phyloP scores from a whole-genome alignment of 1,140 invertebrate species.

The Conus ventricosus region DNA sequence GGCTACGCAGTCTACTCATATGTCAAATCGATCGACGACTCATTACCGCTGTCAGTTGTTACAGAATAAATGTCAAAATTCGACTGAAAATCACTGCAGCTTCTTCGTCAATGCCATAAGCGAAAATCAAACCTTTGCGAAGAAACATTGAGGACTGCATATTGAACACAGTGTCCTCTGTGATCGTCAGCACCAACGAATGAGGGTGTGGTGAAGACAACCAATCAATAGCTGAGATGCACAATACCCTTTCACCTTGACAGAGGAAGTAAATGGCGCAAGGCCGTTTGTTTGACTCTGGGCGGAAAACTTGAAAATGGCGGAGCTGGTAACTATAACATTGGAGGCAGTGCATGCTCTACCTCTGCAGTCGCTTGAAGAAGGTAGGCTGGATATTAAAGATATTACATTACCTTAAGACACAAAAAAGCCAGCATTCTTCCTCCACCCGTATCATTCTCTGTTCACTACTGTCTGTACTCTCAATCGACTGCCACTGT shows the following conservation, averaged over 20 bases:
- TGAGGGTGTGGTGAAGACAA: conserved; percentile 12
- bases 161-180: neutral
- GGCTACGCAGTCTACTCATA: too few relatives aligned
- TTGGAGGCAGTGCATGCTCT: conserved; percentile 18
- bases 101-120: too few relatives aligned
- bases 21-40: too few relatives aligned
- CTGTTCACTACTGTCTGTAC: too few relatives aligned
- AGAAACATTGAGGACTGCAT: neutral
- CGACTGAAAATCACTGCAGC: too few relatives aligned
- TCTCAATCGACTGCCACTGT: too few relatives aligned
- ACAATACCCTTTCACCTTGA: conserved; percentile 12
- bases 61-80: too few relatives aligned
- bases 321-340: conserved; percentile 17
- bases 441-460: too few relatives aligned
- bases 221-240: neutral
- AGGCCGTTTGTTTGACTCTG: conserved; percentile 18
- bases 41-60: too few relatives aligned
- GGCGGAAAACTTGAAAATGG: conserved; percentile 39
- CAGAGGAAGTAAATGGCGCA: conserved; percentile 14
- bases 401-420: too few relatives aligned
- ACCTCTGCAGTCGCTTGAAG: neutral
- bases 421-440: too few relatives aligned
- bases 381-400: neutral
- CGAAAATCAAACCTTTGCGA: neutral
- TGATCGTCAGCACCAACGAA: neutral